These are phyloP conservation scores for Ecdyonurus torrentis DNA, from an alignment of 2,888 invertebrate genomes.

Conservation along the genomic window DNA sequence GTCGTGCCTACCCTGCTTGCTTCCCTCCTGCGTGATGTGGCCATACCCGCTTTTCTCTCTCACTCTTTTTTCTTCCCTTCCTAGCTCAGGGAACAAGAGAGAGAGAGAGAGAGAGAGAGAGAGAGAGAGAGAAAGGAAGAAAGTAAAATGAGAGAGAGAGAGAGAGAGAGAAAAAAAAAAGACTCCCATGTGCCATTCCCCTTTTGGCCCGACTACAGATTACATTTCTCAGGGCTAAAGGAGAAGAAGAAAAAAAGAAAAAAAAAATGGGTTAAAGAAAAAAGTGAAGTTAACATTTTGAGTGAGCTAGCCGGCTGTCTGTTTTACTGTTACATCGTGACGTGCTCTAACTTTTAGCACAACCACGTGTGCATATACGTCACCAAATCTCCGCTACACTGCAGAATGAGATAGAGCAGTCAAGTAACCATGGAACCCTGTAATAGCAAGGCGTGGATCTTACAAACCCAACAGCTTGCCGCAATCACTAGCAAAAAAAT, in stretches of 20 bases:
- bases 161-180: not conserved
- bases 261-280: no score
- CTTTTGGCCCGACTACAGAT: not conserved
- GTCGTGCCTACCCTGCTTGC: not conserved
- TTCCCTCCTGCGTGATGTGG: not conserved
- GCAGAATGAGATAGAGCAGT: not conserved
- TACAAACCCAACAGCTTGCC: not conserved
- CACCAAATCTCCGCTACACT: not conserved
- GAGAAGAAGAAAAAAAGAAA: not conserved
- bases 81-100: not conserved
- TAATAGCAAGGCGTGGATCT: no score
- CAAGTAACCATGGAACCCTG: not conserved
- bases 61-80: not conserved
- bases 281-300: not conserved
- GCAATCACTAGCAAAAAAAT: not conserved
- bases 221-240: not conserved
- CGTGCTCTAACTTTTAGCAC: not conserved
- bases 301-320: not conserved
- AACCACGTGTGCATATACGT: not conserved
- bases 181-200: not conserved
- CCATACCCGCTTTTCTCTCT: not conserved
- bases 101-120: not conserved
- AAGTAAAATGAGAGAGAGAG: not conserved
- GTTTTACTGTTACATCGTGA: not conserved
- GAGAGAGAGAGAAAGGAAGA: not conserved